Base-by-base conservation (phyloP, 2,888 invertebrate species). In the Agonopterix alstromeriana region DNA sequence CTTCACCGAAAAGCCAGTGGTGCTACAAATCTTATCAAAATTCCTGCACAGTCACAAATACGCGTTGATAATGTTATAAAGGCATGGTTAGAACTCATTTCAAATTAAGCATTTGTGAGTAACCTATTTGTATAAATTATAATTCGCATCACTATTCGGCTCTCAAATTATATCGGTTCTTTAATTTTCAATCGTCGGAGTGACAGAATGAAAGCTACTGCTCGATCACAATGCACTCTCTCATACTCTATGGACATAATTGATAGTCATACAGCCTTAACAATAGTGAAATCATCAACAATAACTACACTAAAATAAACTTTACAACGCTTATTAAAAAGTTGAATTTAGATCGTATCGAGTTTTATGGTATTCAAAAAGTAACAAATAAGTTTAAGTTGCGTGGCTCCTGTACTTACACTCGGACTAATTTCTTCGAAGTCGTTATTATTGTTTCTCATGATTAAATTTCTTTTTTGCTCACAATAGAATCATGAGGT, bases 381-480 rank as follows among this genome's bases (percentile, higher is more conserved):
- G 70, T 73, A 81, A 81, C 70, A 77, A 76, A 63, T 68, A 72
- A 78, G 74, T 65, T 72, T 78, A 75, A 77, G 78, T 87, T 86
- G 87, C 87, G 87, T 86, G 88, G 88, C 88, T 88, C 75, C 87
- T 73, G 87, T 82, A 86, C 79, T 88, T 88, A 88, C 85, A 72
- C 74, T 70, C 73, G 74, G 73, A 78, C 83, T 84, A 84, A 83
- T 86, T 87, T 87, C 82, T 83, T 67, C 80, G 86, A 79, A 81
- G 77, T 80, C 78, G 70, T 82, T 81, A 87, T 85, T 86, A 86
- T 85, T 87, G 85, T 88, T 88, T 88, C 88, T 84, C 86, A 86
- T 88, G 84, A 87, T 87, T 88, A 86, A 87, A 82, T 87, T 87
- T 85, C 84, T 87, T 87, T 86, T 84, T 84, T 80, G 80, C 77